Conservation (phyloP, 1,140 invertebrate species). For the Drosophila sp. region DNA sequence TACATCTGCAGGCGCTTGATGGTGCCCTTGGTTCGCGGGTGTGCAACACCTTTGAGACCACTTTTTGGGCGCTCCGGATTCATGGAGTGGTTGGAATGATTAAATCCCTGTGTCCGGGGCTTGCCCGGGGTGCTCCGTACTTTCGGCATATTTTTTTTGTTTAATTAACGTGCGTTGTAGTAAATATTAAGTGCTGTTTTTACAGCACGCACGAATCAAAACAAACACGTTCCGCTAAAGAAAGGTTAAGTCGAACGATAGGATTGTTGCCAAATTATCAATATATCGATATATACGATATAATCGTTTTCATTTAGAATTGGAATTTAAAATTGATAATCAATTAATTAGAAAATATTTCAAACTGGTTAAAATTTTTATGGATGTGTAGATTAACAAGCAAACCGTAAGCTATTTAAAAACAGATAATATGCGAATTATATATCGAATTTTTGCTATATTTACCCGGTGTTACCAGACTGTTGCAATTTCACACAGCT, state of each 20-base stretch:
- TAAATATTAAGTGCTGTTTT: slow-evolving; percentile 16
- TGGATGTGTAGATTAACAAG: neutral
- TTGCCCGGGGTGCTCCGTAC: slow-evolving; percentile 88
- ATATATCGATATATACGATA: slow-evolving; percentile 11
- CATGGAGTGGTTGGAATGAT: slow-evolving; percentile 93
- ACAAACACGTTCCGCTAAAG: slow-evolving; percentile 68
- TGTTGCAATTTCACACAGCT: neutral
- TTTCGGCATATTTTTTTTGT: slow-evolving; percentile 88
- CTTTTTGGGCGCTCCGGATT: slow-evolving; percentile 92
- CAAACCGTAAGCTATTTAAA: neutral
- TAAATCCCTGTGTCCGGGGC: slow-evolving; percentile 91
- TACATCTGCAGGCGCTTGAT: slow-evolving; percentile 99
- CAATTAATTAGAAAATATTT: neutral
- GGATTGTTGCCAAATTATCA: slow-evolving; percentile 23
- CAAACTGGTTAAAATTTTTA: neutral
- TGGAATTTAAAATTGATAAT: no score
- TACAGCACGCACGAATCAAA: slow-evolving; percentile 55
- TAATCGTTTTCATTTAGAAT: no score
- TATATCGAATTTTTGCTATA: neutral
- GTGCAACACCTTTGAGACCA: slow-evolving; percentile 93
- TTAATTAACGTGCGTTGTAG: slow-evolving; percentile 16
- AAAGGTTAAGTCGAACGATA: slow-evolving; percentile 38
- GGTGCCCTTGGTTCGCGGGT: slow-evolving; percentile 94
- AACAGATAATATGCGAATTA: neutral
- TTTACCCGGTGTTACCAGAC: neutral